A percentile compares a stretch with the other conserved stretches of the same genome.
These are phyloP conservation scores for Druceiella hillmani DNA, from an alignment of 2,888 invertebrate genomes.

Conservation along the genomic window DNA sequence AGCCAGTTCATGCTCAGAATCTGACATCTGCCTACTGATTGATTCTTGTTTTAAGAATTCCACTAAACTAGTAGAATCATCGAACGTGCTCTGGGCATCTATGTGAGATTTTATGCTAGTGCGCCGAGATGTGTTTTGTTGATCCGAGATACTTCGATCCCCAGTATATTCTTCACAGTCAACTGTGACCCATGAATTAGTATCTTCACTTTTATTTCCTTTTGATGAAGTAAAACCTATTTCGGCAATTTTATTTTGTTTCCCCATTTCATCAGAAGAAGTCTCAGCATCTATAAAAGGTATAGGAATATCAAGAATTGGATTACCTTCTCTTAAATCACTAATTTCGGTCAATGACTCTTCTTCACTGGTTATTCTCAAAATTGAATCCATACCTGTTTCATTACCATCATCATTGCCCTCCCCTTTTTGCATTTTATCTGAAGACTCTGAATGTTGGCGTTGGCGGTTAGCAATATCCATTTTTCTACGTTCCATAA, in stretches of 20 bases:
- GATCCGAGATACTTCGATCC: conserved; percentile 57
- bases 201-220: conserved; percentile 61
- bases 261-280: conserved; percentile 40
- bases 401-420: conserved; percentile 38
- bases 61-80: conserved; percentile 51
- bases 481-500: conserved; percentile 54
- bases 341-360: conserved; percentile 64
- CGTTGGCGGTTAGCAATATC: conserved; percentile 56
- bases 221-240: neutral
- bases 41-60: conserved; percentile 47
- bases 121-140: conserved; percentile 31
- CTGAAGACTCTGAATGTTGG: conserved; percentile 36
- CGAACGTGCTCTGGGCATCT: conserved; percentile 55
- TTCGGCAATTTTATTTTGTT: conserved; percentile 16
- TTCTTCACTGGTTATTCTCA: conserved; percentile 57
- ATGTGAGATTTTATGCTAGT: conserved; percentile 31
- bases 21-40: conserved; percentile 37
- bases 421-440: conserved; percentile 36
- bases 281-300: conserved; percentile 52
- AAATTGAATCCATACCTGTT: conserved; percentile 33
- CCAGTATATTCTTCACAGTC: conserved; percentile 64
- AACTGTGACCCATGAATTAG: conserved; percentile 61
- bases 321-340: conserved; percentile 52
- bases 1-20: conserved; percentile 40
- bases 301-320: conserved; percentile 44